Evolutionary conservation across 2,113 vertebrate species (phyloP).

Genomic region (Columbina picui): DNA sequence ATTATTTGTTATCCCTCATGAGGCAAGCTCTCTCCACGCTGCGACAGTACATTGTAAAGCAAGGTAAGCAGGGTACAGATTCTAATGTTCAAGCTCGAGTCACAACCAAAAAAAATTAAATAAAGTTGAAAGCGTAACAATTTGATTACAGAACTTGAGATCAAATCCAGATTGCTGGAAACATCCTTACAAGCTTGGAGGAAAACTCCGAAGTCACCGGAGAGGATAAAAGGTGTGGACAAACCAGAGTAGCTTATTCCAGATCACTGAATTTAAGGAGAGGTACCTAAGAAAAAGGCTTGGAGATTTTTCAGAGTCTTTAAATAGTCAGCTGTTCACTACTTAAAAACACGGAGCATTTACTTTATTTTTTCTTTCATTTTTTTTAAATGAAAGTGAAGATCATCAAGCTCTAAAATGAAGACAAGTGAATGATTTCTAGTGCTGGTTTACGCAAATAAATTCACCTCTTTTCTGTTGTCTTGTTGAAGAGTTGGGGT

Average conservation of each 20-base stretch:
- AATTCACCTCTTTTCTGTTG: not conserved
- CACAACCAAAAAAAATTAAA: not conserved
- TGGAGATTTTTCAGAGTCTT: not conserved
- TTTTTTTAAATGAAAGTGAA: not conserved
- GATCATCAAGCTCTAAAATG: not conserved
- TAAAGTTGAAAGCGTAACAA: not conserved
- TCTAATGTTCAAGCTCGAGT: not conserved
- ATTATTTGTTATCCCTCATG: not conserved
- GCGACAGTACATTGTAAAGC: not conserved
- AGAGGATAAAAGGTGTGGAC: not conserved
- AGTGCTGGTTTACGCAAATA: not conserved
- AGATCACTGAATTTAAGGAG: not conserved
- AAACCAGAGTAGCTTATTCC: not conserved
- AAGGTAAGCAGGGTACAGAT: not conserved
- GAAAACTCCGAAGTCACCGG: not conserved
- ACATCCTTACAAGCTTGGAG: not conserved
- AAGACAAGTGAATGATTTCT: not conserved
- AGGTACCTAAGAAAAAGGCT: not conserved
- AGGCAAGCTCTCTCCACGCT: not conserved
- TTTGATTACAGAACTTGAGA: constrained; percentile 10
- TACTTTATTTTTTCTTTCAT: not conserved
- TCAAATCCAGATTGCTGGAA: constrained; percentile 21
- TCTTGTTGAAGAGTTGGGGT: not conserved
- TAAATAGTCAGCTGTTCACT: not conserved
- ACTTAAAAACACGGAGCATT: not conserved